Evolutionary conservation across 2,113 vertebrate species (phyloP), one percentile per base, ranked within the genome.

Genomic region (Tenebrosternarchus preto): DNA sequence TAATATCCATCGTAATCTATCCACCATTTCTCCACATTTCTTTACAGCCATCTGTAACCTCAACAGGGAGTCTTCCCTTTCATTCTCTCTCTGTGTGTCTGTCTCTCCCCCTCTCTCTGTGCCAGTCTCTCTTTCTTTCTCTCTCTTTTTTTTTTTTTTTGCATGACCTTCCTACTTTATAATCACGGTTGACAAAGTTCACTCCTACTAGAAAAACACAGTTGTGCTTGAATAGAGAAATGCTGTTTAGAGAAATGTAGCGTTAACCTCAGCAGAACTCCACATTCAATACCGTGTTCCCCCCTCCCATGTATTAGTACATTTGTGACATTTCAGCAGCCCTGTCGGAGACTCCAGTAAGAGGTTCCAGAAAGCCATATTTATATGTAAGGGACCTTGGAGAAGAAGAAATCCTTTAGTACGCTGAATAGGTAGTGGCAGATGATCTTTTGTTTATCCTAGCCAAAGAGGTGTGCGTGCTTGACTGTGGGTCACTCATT

Each of bases 401-500:
- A 43, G 70, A 80, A 55, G 27, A 33, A 29, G 43, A 55, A 60
- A 60, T 68, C 39, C 15, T 33, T 17, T 19, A 39, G 56, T 80
- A 71, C 59, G 70, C 31, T 75, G 64, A 56, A 71, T 17, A 66
- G 55, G n/a, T n/a, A 50, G 33, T 56, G 25, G 31, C 33, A 46
- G 72, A 78, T 70, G 81, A 36, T 27, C 25, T 84, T 76, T 83
- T 53, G 50, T 80, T 60, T 78, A 67, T 59, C 80, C 71, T 91
- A 91, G 85, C 91, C 92, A 93, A 93, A 92, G 91, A 92, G 83
- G 80, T 85, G 36, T 15, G 72, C 80, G 43, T 74, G 27, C 72
- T 82, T 85, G 22, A 29, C 36, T 81, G 78, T 50, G 27, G 87
- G 83, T 86, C 76, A 88, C 67, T 77, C 20, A 25, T 63, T 80